Evolutionary conservation across 1,140 invertebrate genomes (phyloP).

Genomic region (Drosophila setifemur): DNA sequence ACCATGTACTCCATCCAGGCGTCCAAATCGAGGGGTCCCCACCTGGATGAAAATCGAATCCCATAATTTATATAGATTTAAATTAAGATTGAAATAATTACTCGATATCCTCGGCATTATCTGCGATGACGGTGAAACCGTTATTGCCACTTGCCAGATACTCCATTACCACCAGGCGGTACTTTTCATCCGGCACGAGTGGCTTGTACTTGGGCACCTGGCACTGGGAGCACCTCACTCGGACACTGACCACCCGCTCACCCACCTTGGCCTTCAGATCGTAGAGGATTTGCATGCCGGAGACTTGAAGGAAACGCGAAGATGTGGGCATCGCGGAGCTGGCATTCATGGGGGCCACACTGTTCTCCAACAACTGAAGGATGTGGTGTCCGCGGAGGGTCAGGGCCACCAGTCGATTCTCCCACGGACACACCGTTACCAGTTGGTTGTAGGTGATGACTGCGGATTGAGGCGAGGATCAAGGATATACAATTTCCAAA

Average conservation of each 20-base stretch:
- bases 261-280: conserved; percentile 83
- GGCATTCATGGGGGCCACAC: conserved; percentile 83
- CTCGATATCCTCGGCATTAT: conserved; percentile 56
- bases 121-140: conserved; percentile 83
- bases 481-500: background rate
- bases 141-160: conserved; percentile 88
- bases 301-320: conserved; percentile 85
- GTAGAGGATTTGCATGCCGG: conserved; percentile 83
- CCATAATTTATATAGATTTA: background rate
- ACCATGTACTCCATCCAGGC: conserved; percentile 76
- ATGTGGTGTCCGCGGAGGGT: conserved; percentile 86
- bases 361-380: conserved; percentile 85
- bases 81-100: background rate
- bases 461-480: conserved; percentile 49
- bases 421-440: conserved; percentile 87
- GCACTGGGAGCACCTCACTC: conserved; percentile 86
- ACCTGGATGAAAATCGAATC: conserved; percentile 6
- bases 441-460: conserved; percentile 87
- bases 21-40: conserved; percentile 61
- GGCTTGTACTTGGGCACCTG: conserved; percentile 85
- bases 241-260: conserved; percentile 84
- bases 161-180: conserved; percentile 86
- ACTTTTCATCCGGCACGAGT: conserved; percentile 83
- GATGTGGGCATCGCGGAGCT: conserved; percentile 28
- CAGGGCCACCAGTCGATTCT: conserved; percentile 87